Base-by-base conservation (phyloP, 2,113 vertebrate species). In the Nasalis larvatus region DNA sequence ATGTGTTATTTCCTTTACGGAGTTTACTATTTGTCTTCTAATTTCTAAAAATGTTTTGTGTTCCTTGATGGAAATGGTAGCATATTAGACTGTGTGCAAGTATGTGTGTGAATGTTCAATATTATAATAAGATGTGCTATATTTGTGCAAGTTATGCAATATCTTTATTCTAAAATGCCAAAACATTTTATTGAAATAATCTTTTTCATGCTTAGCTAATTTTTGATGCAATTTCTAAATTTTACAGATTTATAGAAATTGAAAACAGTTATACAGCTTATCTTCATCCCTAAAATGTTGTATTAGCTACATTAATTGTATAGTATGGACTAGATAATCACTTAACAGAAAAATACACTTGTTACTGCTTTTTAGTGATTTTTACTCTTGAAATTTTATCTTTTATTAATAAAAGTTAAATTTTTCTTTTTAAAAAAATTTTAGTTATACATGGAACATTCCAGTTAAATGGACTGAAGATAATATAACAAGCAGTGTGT, bases 361-460 rank as follows among this genome's bases (percentile, higher is more conserved):
- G 16, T 73, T 94, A 11, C 69, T 93, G 35, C 63, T 71, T 93
- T 91, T 86, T 54, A 23, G 69, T 73, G 66, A 42, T 80, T 68
- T 82, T 82, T 86, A 83, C 10, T 92, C 89, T 81, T 66, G 45
- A 73, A 63, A 86, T 21, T 83, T 89, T 42, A 42, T 47, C 45
- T 94, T 94, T 91, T 77, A 69, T 17, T 90, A 92, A 96, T 86
- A 54, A 94, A 87, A 97, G 63, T 95, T 80, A 85, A 76, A 80
- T 91, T 97, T 98, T 98, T 77, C 40, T 77, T 74, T 96, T 90
- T 86, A 94, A 35, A 88, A 97, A 97, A 92, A 71, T 97, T 98
- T 88, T 98, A 99, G 99, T 42, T 99, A 99, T 98, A 99, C 96
- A 83, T 99, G 99, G 99, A 99, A 99, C 71, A 99, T 99, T 97